Evolutionary conservation across 2,113 vertebrate species (phyloP), one percentile per base, ranked within the genome.

Genomic region (Anser cygnoides): DNA sequence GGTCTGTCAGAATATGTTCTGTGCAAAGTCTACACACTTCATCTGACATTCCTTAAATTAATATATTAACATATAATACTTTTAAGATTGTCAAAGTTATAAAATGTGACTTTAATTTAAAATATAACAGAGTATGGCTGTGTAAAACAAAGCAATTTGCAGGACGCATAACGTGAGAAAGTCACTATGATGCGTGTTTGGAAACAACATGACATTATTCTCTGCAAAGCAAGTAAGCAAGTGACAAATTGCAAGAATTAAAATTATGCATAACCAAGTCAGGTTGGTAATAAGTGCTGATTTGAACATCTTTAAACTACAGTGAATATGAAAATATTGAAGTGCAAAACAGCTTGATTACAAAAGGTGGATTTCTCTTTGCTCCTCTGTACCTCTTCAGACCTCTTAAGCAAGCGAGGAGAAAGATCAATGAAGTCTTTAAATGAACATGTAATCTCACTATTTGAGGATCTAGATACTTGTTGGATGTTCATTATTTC

Each of bases 1-100:
- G 84, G 85, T 93, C 90, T 97, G 95, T 98, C 98, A 98, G 94
- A 96, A 93, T 93, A 77, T 67, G 75, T 97, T 98, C 90, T 96
- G n/a, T 88, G 89, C 84, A 89, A 93, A 97, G 96, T 94, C 96
- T 94, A 67, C 96, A 95, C 71, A 86, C 76, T 96, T 95, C 80
- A 93, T 93, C 91, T 94, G 93, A 86, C 86, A 54, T 95, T 95
- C 82, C 89, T 92, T 80, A 94, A 97, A 98, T 95, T 93, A 97
- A 81, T 95, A 88, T 91, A 96, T 96, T 96, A 96, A 80, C 68
- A 86, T 93, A 89, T 71, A 95, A 81, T 92, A 67, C 76, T 96
- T 95, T 95, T 96, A 93, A 89, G 77, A 94, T 87, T 95, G 93
- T 93, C 76, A 84, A 49, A 76, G 65, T 91, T 88, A 86, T 57